Percentiles rank a stretch among this genome's conserved stretches.
Evolutionary conservation across 1,140 invertebrate species (phyloP).

Genomic region (Metopolophium dirhodum): DNA sequence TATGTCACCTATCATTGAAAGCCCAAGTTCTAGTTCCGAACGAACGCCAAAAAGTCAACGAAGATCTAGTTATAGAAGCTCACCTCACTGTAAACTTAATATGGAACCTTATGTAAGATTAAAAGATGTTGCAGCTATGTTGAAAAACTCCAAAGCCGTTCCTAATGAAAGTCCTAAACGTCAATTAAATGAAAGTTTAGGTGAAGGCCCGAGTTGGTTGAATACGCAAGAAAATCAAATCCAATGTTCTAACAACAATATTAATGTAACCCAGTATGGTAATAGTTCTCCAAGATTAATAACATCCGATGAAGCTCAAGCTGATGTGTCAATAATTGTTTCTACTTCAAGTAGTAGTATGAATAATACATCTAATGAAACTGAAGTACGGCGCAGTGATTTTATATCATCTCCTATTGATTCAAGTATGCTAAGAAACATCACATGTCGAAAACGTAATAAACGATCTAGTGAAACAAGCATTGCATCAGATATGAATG

Average conservation of each 20-base stretch:
- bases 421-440: constrained; percentile 20
- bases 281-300: neutral
- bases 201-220: constrained; percentile 5
- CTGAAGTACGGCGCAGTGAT: neutral
- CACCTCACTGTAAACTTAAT: constrained; percentile 14
- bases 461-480: constrained; percentile 23
- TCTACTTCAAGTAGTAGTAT: neutral
- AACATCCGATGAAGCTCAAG: neutral
- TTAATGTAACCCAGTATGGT: neutral
- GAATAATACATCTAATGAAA: neutral
- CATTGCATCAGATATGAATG: neutral
- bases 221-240: neutral
- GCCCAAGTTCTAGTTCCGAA: constrained; percentile 24
- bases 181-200: neutral
- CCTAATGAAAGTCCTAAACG: neutral
- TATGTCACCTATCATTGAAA: constrained; percentile 42
- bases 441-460: neutral
- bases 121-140: constrained; percentile 34
- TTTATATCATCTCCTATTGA: neutral
- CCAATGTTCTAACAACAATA: neutral
- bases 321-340: neutral
- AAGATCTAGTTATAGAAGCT: constrained; percentile 22
- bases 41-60: neutral
- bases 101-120: constrained; percentile 40
- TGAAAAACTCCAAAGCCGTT: constrained; percentile 39